Evolutionary conservation across 2,888 invertebrate genomes (phyloP).

Genomic region (Saturnia pavonia): DNA sequence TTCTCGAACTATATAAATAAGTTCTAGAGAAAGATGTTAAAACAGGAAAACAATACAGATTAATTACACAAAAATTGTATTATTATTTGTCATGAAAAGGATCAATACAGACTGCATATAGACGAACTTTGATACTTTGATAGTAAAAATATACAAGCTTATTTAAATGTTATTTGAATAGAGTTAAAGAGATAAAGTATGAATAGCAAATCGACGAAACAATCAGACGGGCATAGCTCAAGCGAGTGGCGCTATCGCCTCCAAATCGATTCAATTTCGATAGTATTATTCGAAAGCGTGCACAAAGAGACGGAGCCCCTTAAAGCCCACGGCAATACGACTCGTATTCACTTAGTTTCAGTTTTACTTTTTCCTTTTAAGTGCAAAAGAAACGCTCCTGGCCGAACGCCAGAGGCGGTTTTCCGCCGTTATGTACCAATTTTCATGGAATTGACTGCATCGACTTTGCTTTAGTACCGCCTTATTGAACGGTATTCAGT

Average conservation of each 20-base stretch:
- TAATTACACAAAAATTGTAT: background rate
- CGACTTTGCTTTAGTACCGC: slow-evolving; percentile 16
- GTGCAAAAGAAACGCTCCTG: slow-evolving; percentile 25
- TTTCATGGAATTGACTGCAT: slow-evolving; percentile 24
- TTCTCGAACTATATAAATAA: no score
- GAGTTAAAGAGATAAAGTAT: slow-evolving; percentile 10
- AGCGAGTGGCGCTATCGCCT: slow-evolving; percentile 26
- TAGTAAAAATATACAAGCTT: background rate
- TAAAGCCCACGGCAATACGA: slow-evolving; percentile 25
- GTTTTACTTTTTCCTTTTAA: slow-evolving; percentile 30
- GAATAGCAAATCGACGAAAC: slow-evolving; percentile 10
- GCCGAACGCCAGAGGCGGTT: slow-evolving; percentile 26
- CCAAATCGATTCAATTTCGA: slow-evolving; percentile 27
- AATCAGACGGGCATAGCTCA: slow-evolving; percentile 11
- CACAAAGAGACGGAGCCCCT: slow-evolving; percentile 21
- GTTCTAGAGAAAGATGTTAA: background rate
- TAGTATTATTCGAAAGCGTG: slow-evolving; percentile 18
- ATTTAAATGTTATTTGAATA: slow-evolving; percentile 10
- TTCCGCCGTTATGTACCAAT: slow-evolving; percentile 24
- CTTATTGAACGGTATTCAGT: slow-evolving; percentile 11
- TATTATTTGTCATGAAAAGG: background rate
- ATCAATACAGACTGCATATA: background rate
- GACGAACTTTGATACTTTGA: background rate
- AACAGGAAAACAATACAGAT: background rate
- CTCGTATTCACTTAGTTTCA: slow-evolving; percentile 27